phyloP scores from a whole-genome alignment of 2,797 vertebrate species.

The Ataeniobius toweri region DNA sequence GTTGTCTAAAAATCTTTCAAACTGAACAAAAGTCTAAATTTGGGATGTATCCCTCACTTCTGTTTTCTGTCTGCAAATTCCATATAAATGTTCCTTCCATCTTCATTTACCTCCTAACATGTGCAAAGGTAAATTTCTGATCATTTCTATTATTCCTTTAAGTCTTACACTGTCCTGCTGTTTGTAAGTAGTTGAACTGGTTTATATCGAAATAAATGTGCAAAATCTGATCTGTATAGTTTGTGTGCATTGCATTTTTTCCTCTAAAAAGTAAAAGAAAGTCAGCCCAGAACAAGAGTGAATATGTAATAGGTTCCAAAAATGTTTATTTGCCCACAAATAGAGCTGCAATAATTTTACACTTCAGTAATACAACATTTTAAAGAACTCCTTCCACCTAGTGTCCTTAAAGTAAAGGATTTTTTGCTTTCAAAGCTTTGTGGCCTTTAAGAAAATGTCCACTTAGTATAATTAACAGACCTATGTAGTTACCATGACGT shows the following conservation, averaged over 20 bases:
- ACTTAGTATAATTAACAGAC: conserved; percentile 61
- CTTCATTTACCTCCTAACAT: conserved; percentile 5
- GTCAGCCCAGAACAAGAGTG: neutral
- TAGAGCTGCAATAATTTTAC: conserved; percentile 68
- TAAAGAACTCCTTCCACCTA: conserved; percentile 52
- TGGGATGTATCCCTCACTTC: neutral
- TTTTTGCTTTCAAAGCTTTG: conserved; percentile 56
- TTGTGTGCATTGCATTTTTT: neutral
- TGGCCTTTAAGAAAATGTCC: conserved; percentile 70
- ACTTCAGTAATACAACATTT: conserved; percentile 70
- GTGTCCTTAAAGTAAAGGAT: conserved; percentile 46
- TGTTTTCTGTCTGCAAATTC: conserved; percentile 14
- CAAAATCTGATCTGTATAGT: conserved; percentile 3
- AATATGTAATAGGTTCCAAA: conserved; percentile 48
- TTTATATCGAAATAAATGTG: conserved; percentile 32
- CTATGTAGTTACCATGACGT: conserved; percentile 25
- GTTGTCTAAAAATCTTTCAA: neutral
- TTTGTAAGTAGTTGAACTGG: conserved; percentile 7
- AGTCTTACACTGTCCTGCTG: conserved; percentile 4
- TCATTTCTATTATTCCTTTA: neutral
- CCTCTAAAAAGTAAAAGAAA: neutral
- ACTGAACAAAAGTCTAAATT: neutral
- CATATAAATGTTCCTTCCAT: conserved; percentile 61
- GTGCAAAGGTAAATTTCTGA: neutral
- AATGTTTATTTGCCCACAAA: conserved; percentile 79